A percentile compares a stretch with the other conserved stretches of the same genome.
Conservation (phyloP, 1,140 invertebrate species). For the Acyrthosiphon pisum region DNA sequence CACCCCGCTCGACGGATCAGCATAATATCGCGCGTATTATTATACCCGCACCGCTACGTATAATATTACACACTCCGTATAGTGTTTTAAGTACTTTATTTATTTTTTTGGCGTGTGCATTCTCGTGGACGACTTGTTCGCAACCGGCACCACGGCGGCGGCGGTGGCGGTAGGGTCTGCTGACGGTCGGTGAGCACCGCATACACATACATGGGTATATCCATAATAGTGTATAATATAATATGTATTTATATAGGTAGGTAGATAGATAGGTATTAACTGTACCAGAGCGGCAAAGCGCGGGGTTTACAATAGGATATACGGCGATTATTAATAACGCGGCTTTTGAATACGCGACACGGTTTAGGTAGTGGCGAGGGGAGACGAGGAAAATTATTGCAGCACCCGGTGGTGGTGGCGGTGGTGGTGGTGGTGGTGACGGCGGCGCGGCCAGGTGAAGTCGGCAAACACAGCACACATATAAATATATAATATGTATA, state of each 20-base stretch:
- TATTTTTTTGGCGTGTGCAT: constrained; percentile 44
- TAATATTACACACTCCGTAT: constrained; percentile 9
- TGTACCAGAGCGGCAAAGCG: background rate
- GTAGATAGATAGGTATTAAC: constrained; percentile 15
- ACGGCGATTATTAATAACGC: constrained; percentile 53
- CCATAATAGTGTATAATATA: background rate
- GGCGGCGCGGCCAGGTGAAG: constrained; percentile 44
- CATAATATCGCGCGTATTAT: background rate
- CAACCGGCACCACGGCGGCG: background rate
- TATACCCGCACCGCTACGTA: background rate
- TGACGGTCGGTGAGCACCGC: background rate
- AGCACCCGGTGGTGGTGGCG: constrained; percentile 48
- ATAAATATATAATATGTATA: background rate
- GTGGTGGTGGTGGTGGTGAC: background rate
- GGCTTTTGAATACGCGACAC: constrained; percentile 35
- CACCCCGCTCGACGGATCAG: background rate
- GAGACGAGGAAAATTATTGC: constrained; percentile 28
- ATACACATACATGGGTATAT: background rate
- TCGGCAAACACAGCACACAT: constrained; percentile 33
- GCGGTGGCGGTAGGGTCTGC: background rate
- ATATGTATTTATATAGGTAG: background rate
- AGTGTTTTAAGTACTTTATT: background rate
- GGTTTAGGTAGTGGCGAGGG: background rate
- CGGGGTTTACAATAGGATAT: background rate
- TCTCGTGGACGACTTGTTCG: constrained; percentile 50